These are phyloP conservation scores for Sapajus apella DNA, from an alignment of 2,113 vertebrate genomes.

Conservation along the genomic window DNA sequence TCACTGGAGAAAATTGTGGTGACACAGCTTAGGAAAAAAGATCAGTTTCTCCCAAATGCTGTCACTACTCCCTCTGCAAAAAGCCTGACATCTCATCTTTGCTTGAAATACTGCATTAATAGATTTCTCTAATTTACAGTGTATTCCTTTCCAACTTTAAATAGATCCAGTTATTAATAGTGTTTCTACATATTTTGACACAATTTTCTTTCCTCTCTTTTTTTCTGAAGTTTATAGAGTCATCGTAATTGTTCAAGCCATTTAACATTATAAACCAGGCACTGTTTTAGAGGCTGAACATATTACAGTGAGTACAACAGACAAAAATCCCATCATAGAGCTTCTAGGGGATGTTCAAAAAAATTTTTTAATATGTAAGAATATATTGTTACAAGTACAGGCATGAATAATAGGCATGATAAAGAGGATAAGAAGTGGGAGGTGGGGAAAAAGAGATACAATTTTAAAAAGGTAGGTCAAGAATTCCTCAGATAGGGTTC, in stretches of 20 bases:
- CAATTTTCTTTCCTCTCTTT: background rate
- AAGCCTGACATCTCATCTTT: background rate
- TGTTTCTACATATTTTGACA: background rate
- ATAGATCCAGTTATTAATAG: background rate
- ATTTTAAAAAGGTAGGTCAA: background rate
- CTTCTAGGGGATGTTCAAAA: background rate
- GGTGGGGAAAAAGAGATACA: fast-evolving
- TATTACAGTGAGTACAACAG: background rate
- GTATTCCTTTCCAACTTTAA: background rate
- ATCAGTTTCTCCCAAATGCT: background rate
- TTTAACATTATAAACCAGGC: background rate
- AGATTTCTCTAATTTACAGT: background rate
- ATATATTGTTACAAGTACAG: background rate
- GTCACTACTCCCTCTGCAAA: background rate
- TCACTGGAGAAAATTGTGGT: background rate
- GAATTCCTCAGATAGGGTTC: background rate
- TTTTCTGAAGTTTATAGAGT: background rate
- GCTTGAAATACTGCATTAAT: background rate
- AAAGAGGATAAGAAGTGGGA: background rate
- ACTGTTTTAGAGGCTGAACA: background rate
- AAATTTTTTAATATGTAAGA: background rate
- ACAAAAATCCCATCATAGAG: background rate
- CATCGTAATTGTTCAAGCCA: background rate
- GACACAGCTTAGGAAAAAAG: background rate
- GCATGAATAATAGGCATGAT: background rate